Base-by-base conservation (phyloP, 2,113 vertebrate species). In the Zosterops borbonicus region DNA sequence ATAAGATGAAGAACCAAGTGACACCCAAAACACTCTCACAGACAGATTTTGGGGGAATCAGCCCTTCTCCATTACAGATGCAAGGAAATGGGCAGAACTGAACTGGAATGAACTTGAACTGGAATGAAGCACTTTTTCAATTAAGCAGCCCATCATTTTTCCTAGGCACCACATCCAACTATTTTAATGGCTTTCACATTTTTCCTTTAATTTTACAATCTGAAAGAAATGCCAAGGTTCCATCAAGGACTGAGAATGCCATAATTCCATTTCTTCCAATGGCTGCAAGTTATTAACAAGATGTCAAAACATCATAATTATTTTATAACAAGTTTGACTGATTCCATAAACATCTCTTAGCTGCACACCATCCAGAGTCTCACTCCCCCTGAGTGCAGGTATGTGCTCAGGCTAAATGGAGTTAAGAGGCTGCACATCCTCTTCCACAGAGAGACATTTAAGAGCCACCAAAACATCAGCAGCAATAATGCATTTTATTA, bases 301-400 rank as follows among this genome's bases (percentile, higher is more conserved):
- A 96, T 94, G 94, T 96, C 96, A 97, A 97, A 97, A 97, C 94
- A 95, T 91, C 94, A 73, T 97, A 95, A 95, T 97, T 96, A 97
- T 97, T 96, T 97, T 89, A 95, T 91, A 95, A 92, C 91, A 90
- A 85, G 88, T 95, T 80, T 95, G 96, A 96, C 93, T 88, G 90
- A 96, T 95, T 94, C 89, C 89, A 95, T 94, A 97, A 96, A 95
- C 94, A 95, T 89, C 90, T 95, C 87, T 94, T 90, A 78, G 85
- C 79, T 58, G 39, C 75, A 81, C 4, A 59, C 56, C 69, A 84
- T 65, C 90, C 64, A n/a, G 27, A 80, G 52, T 7, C 82, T 80
- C 4, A 0, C 56, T 88, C 81, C 63, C 90, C 84, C 88, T 21
- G 60, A 87, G 80, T 62, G 83, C 68, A 77, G 83, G 91, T 77